Conservation (phyloP, 2,888 invertebrate genomes). For the Coelinius sp. region DNA sequence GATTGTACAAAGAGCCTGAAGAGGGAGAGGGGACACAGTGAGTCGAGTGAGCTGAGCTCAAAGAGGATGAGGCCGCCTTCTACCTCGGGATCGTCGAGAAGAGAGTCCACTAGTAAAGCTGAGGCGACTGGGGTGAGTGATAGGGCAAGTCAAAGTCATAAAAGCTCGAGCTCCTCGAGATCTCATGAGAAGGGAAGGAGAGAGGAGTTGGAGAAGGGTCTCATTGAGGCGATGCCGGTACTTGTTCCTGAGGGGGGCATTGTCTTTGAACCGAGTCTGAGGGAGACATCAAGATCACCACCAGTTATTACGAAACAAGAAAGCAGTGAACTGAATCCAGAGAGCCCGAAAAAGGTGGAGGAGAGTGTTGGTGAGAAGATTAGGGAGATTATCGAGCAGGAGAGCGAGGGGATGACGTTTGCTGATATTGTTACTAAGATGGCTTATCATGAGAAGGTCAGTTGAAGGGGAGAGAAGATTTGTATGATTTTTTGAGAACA, state of each 20-base stretch:
- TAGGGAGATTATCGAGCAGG: conserved; percentile 34
- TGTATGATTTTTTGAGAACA: no score
- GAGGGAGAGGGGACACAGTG: conserved; percentile 17
- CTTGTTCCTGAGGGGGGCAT: conserved; percentile 59
- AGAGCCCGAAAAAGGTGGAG: conserved; percentile 44
- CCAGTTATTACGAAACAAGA: conserved; percentile 65
- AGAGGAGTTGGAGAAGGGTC: conserved; percentile 35
- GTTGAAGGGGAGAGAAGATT: not conserved
- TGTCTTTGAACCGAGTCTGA: conserved; percentile 53
- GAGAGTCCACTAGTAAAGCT: conserved; percentile 25
- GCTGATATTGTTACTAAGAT: conserved; percentile 63
- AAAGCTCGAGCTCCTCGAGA: conserved; percentile 46
- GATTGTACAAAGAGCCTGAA: conserved; percentile 19
- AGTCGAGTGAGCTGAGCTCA: conserved; percentile 11
- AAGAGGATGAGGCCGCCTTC: conserved; percentile 18
- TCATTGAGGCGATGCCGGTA: conserved; percentile 59
- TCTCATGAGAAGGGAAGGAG: conserved; percentile 21
- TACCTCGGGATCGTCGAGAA: conserved; percentile 12
- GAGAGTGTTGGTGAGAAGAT: conserved; percentile 40
- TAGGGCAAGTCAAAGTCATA: conserved; percentile 39
- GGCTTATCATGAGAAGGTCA: conserved; percentile 68
- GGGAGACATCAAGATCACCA: conserved; percentile 64
- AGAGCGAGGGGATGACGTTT: conserved; percentile 54
- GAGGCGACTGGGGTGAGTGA: conserved; percentile 25
- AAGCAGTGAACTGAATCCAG: conserved; percentile 33